Conservation (phyloP, 1,140 invertebrate genomes). For the Hypsibius dujardini region DNA sequence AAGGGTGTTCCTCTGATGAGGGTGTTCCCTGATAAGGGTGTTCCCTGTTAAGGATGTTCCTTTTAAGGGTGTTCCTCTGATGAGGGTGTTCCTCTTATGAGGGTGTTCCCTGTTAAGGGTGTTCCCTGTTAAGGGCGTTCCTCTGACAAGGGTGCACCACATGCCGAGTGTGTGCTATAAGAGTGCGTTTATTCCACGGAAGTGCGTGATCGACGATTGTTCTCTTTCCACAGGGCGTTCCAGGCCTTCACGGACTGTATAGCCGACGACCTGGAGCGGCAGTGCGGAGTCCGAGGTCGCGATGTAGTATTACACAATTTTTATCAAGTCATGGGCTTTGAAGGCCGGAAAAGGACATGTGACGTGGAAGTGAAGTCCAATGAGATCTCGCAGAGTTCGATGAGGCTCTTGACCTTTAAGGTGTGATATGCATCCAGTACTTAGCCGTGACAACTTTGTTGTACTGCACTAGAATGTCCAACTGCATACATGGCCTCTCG, state of each 20-base stretch:
- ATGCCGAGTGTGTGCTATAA: too few relatives aligned
- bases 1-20: too few relatives aligned
- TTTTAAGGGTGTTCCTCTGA: not conserved
- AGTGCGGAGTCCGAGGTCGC: slow-evolving; percentile 1
- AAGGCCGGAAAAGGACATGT: slow-evolving; percentile 8
- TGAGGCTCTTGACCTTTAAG: too few relatives aligned
- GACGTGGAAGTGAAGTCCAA: not conserved
- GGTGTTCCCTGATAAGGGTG: too few relatives aligned
- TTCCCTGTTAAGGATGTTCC: too few relatives aligned
- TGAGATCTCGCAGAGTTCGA: not conserved
- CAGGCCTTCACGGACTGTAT: not conserved
- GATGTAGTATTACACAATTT: not conserved
- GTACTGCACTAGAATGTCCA: too few relatives aligned
- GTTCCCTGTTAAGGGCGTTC: not conserved
- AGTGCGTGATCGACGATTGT: too few relatives aligned
- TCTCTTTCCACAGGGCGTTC: not conserved
- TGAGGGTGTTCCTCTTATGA: not conserved
- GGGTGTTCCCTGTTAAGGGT: not conserved
- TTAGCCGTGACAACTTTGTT: too few relatives aligned
- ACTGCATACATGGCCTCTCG: too few relatives aligned
- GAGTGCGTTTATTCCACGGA: too few relatives aligned
- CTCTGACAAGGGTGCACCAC: too few relatives aligned
- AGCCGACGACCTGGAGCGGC: not conserved
- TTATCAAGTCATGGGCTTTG: slow-evolving; percentile 14
- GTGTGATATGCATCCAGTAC: too few relatives aligned